Base-by-base conservation (phyloP, 2,113 vertebrate species). In the Piaya cayana region DNA sequence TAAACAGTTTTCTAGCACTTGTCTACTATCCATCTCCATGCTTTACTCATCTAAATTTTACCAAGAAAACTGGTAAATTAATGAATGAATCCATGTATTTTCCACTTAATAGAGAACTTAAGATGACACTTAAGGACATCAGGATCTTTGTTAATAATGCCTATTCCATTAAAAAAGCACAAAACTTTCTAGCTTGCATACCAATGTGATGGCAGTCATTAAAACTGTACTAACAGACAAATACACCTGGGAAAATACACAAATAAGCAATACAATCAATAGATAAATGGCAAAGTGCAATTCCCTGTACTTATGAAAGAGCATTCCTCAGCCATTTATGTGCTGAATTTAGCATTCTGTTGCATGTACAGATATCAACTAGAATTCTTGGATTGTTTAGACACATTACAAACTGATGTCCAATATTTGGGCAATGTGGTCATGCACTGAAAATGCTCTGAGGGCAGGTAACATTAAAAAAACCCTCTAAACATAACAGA, bases 311-410 rank as follows among this genome's bases (percentile, higher is more conserved):
- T 49, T 65, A 86, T 78, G 32, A 77, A 0, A 70, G 27, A 67
- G 4, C 12, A 49, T 55, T n/a, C 19, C 81, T 18, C 2, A 6
- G 36, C 13, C 52, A 70, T 0, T 0, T 26, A 70, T 75, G 5
- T 16, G 52, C 8, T 17, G 42, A 60, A 67, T 62, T 76, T 34
- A 49, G 29, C 30, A 53, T 74, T 58, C 6, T 7, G 10, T 12
- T 42, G 16, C 20, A 50, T 6, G 3, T 34, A 70, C 2, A 65
- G 55, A 43, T 55, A 75, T 12, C 32, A 76, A 30, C 8, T 71
- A 81, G 15, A 94, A 45, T 39, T 21, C 47, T 34, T 21, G 17
- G 26, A 27, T 50, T 45, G 36, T 53, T 72, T 13, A 63, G 53
- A 12, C 32, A 39, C 29, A 11, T 45, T 71, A 62, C 23, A 60